phyloP scores from a whole-genome alignment of 2,113 vertebrate genomes.

The Tetrax tetrax region DNA sequence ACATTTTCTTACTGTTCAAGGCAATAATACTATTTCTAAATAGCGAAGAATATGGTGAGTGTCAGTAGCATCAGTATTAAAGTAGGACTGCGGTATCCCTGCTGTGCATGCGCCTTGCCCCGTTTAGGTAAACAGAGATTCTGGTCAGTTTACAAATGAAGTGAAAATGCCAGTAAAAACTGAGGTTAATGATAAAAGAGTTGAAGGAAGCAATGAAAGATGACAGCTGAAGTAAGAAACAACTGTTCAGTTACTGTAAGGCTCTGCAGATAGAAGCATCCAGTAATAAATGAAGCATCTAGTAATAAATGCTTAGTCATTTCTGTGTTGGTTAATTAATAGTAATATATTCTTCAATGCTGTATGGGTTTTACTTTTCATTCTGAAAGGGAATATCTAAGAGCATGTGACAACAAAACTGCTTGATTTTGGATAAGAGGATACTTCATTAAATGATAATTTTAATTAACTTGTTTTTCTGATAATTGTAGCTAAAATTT shows the following conservation, averaged over 20 bases:
- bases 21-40: background rate
- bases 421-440: background rate
- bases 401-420: background rate
- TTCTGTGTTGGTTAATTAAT: conserved; percentile 55
- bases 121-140: background rate
- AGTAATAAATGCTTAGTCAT: conserved; percentile 63
- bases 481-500: background rate
- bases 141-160: background rate
- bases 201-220: background rate
- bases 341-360: background rate
- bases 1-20: background rate
- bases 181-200: background rate
- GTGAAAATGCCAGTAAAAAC: background rate
- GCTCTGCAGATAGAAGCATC: conserved; percentile 36
- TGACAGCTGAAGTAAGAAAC: background rate
- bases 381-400: background rate
- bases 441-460: background rate
- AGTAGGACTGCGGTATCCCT: background rate
- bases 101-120: background rate
- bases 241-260: background rate
- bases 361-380: background rate
- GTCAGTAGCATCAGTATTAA: background rate
- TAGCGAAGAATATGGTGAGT: background rate
- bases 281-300: conserved; percentile 35
- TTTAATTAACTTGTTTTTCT: background rate